Percentiles rank a stretch among this genome's conserved stretches.
phyloP scores from a whole-genome alignment of 2,888 invertebrate species.

The Podabrus alpinus region DNA sequence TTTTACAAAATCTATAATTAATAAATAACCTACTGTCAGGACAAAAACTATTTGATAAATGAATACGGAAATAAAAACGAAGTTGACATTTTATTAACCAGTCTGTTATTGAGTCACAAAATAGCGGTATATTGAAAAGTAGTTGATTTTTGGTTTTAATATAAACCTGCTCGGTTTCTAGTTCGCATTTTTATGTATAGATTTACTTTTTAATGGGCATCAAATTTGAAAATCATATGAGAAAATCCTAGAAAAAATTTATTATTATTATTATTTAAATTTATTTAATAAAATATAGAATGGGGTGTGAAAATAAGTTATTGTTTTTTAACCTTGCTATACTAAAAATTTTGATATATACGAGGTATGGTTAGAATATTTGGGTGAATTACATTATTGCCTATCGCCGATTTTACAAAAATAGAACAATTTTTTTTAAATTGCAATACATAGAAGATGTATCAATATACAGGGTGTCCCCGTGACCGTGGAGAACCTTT shows the following conservation, averaged over 20 bases:
- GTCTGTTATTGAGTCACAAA: not conserved
- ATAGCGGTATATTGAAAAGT: not conserved
- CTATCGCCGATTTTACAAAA: no score
- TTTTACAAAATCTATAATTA: not conserved
- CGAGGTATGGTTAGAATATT: not conserved
- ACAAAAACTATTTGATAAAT: not conserved
- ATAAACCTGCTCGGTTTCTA: not conserved
- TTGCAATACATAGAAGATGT: no score
- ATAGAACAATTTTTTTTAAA: no score
- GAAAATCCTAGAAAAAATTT: not conserved
- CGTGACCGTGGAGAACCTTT: no score
- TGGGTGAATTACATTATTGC: no score
- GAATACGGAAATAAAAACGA: not conserved
- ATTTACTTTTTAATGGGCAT: not conserved
- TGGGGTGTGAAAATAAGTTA: not conserved
- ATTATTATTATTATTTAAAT: not conserved
- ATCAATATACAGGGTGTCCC: no score
- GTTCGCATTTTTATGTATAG: not conserved
- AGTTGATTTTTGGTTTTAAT: not conserved
- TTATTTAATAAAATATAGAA: not conserved
- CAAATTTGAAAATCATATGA: not conserved
- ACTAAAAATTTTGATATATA: not conserved
- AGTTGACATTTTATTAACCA: not conserved
- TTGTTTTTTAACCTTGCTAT: not conserved
- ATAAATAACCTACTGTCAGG: not conserved